A percentile compares a stretch with the other conserved stretches of the same genome.
Conservation (phyloP, 2,797 vertebrate species). For the Acanthis flammea region DNA sequence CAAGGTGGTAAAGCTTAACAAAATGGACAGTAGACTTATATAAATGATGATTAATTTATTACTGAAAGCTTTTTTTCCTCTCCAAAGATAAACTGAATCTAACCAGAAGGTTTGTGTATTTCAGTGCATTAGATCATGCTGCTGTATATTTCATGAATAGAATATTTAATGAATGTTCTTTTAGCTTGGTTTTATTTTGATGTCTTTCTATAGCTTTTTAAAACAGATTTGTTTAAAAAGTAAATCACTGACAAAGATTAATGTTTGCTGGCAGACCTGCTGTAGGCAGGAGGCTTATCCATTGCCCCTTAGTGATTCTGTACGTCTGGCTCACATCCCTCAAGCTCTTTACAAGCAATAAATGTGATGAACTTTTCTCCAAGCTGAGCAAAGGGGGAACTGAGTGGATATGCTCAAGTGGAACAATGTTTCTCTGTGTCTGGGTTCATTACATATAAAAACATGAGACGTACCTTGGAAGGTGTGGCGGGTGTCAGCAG, state of each 20-base stretch:
- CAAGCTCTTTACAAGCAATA: slow-evolving; percentile 1
- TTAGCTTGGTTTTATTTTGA: slow-evolving; percentile 29
- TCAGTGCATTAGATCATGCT: slow-evolving; percentile 22
- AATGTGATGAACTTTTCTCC: not conserved
- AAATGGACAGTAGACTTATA: not conserved
- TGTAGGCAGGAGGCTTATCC: slow-evolving; percentile 4
- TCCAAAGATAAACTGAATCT: not conserved
- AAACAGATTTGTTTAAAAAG: slow-evolving; percentile 48
- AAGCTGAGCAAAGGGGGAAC: not conserved
- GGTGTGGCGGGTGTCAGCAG: not conserved
- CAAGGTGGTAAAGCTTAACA: not conserved
- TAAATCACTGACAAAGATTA: slow-evolving; percentile 23
- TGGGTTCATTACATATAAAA: not conserved
- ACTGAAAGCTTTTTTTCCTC: not conserved
- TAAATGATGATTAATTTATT: slow-evolving; percentile 26
- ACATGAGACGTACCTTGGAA: not conserved
- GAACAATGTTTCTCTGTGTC: not conserved
- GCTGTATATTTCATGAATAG: slow-evolving; percentile 26
- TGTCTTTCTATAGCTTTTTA: slow-evolving; percentile 18
- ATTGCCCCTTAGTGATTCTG: not conserved
- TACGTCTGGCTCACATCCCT: not conserved
- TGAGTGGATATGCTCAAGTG: not conserved
- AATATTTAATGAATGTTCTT: slow-evolving; percentile 46
- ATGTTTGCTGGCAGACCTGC: slow-evolving; percentile 17
- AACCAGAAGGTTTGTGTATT: slow-evolving; percentile 18